Evolutionary conservation across 2,113 vertebrate genomes (phyloP).

Genomic region (Paedocypris sp.): DNA sequence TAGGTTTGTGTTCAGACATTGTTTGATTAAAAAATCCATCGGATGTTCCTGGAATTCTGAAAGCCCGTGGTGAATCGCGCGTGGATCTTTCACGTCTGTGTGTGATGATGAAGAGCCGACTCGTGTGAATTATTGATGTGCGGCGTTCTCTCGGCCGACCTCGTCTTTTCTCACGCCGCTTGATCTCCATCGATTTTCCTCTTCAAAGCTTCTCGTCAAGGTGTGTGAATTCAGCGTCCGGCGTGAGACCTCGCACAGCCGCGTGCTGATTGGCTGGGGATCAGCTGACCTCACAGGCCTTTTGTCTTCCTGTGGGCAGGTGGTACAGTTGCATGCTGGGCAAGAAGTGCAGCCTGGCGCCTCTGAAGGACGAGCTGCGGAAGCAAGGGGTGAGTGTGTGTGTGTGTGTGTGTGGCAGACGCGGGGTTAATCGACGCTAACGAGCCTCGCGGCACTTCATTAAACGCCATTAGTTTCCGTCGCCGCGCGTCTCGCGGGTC

Average conservation of each 20-base stretch:
- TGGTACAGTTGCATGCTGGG: conserved; percentile 99
- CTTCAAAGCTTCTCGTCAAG: conserved; percentile 41
- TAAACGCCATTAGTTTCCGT: conserved; percentile 38
- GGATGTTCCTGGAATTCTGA: too few species aligned
- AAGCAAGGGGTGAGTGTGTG: conserved; percentile 79
- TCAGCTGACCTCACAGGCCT: conserved; percentile 12
- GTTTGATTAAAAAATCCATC: too few species aligned
- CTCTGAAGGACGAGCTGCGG: conserved; percentile 90
- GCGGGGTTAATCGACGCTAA: conserved; percentile 31
- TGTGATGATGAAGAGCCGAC: background rate
- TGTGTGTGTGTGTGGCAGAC: background rate
- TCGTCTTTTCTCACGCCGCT: conserved; percentile 38
- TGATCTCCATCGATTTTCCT: conserved; percentile 49
- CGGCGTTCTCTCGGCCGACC: conserved; percentile 31
- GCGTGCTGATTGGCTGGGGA: conserved; percentile 32
- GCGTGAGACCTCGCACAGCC: background rate
- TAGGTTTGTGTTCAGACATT: too few species aligned
- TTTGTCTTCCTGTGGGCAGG: conserved; percentile 56
- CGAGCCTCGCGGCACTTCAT: conserved; percentile 24
- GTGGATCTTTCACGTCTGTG: too few species aligned
- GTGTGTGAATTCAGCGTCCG: conserved; percentile 16
- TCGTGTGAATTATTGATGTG: conserved; percentile 1
- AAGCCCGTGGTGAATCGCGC: too few species aligned
- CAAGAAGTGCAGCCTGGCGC: conserved; percentile 93
- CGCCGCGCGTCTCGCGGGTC: conserved; percentile 28